A percentile compares a stretch with the other conserved stretches of the same genome.
Evolutionary conservation across 1,140 invertebrate species (phyloP).

Genomic region (Metopolophium dirhodum): DNA sequence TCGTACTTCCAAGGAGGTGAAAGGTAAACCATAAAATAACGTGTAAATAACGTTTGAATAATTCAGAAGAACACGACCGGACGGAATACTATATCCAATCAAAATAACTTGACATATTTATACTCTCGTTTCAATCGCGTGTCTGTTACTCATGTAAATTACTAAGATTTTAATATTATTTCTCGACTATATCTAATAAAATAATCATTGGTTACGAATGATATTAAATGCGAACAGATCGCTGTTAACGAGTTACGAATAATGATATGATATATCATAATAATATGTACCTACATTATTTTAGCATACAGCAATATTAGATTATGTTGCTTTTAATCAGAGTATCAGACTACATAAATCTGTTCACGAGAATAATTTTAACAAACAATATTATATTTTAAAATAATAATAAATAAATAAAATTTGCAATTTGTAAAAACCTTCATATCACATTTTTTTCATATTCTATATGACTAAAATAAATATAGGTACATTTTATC

Average conservation of each 20-base stretch:
- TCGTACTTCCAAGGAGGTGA: constrained; percentile 76
- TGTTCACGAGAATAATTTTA: neutral
- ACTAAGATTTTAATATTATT: neutral
- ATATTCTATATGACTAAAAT: neutral
- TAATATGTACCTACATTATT: neutral
- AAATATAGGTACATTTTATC: neutral
- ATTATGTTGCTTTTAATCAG: neutral
- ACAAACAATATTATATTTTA: neutral
- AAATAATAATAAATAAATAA: too few relatives aligned
- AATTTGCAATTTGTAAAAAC: neutral
- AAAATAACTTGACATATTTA: neutral
- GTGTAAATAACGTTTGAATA: neutral
- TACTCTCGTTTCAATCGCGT: neutral
- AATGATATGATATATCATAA: neutral
- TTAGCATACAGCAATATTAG: neutral
- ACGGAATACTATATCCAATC: neutral
- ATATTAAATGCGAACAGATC: neutral
- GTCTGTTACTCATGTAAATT: neutral
- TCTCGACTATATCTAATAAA: neutral
- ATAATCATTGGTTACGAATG: neutral
- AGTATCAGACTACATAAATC: neutral
- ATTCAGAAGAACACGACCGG: neutral
- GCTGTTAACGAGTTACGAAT: neutral
- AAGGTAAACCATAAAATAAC: constrained; percentile 63
- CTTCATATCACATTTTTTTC: neutral